phyloP scores from a whole-genome alignment of 2,113 vertebrate species.

The Cricetomys ansorgei region DNA sequence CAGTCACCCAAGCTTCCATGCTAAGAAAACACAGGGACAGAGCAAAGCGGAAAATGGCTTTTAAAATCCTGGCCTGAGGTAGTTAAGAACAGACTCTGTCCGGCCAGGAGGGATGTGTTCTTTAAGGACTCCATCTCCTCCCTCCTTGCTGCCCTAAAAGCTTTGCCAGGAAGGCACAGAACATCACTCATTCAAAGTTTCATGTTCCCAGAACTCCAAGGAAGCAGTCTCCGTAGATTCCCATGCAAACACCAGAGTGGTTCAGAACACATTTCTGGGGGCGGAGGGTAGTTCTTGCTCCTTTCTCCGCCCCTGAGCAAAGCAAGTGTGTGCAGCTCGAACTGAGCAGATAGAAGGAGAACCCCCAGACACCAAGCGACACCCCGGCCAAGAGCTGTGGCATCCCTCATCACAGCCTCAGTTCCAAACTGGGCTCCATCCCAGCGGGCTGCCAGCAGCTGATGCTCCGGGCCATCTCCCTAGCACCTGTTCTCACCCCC shows the following conservation, averaged over 20 bases:
- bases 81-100: background rate
- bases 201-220: background rate
- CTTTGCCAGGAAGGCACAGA: background rate
- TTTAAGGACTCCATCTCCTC: background rate
- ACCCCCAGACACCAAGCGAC: background rate
- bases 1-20: background rate
- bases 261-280: background rate
- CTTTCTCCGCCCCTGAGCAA: background rate
- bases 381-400: background rate
- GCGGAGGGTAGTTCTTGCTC: background rate
- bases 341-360: background rate
- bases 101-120: background rate
- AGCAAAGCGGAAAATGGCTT: background rate
- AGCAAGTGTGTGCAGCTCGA: background rate
- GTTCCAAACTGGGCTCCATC: background rate
- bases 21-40: background rate
- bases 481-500: background rate
- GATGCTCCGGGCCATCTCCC: background rate
- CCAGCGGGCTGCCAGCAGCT: background rate
- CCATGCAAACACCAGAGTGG: background rate
- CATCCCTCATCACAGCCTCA: background rate
- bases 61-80: background rate
- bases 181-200: background rate
- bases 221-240: background rate
- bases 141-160: background rate